Base-by-base conservation (phyloP, 2,888 invertebrate species). In the Hyposoter dolosus region DNA sequence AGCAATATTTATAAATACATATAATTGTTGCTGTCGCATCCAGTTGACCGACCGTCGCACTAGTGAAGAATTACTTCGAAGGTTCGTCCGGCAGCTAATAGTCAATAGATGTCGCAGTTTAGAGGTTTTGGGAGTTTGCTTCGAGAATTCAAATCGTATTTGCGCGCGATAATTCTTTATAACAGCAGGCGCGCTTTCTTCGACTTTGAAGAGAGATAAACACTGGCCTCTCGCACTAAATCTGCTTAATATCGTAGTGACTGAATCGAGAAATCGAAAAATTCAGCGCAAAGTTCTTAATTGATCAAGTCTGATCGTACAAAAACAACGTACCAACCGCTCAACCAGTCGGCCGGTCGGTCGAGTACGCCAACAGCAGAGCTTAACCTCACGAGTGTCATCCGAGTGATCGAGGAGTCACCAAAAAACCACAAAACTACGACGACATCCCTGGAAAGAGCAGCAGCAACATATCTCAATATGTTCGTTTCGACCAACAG, bases 401-500 rank as follows among this genome's bases (percentile, higher is more conserved):
- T 28, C 60, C 1, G 23, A 28, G 23, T 5, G 60, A 28, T 28
- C 60, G 47, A 17, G 23, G 23, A 23, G 12, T 3, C 60, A 56
- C 28, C 60, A 15, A 15, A 5, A n/a, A 28, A 60, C 1, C 60
- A 9, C 0, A 40, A 40, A 40, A 40, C 12, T 4, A 65, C n/a
- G 6, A 68, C 66, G 40, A 35, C 7, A 0, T 45, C 4, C 9
- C 3, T 32, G 17, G 6, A 32, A 53, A 12, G 15, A 35, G 9
- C n/a, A 32, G 23, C 15, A 43, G 10, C 23, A 12, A 9, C 40
- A 45, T 19, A 17, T 2, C 60, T 60, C 0, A 60, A 35, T 68
- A 89, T 89, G 87, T 89, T 89, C 79, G 75, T 82, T 12, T 28
- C 65, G 9, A 40, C 40, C 40, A 40, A 5, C 9, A 40, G 10